Percentiles rank a stretch among this genome's conserved stretches.
Conservation (phyloP, 2,797 vertebrate genomes). For the Danio choprae region DNA sequence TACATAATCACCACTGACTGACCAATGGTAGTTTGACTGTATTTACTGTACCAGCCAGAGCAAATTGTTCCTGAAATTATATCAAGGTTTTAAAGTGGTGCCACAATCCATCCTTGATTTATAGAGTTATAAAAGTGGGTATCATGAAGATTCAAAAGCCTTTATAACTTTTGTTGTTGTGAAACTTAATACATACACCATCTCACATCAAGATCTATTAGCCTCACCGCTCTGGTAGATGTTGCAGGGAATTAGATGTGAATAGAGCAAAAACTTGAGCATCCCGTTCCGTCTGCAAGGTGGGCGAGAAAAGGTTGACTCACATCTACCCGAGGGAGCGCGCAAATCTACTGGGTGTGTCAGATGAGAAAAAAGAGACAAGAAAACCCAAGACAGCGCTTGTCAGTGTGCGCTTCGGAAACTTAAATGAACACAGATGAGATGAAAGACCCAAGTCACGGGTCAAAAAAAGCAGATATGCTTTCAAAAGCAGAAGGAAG, state of each 20-base stretch:
- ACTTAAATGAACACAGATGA: slow-evolving; percentile 14
- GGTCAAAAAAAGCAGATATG: slow-evolving; percentile 31
- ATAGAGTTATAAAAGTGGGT: background rate
- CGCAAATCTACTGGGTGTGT: slow-evolving; percentile 43
- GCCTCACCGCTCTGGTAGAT: background rate
- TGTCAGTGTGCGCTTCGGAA: slow-evolving; percentile 46
- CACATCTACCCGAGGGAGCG: slow-evolving; percentile 41
- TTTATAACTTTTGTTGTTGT: slow-evolving; percentile 1
- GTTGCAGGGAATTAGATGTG: background rate
- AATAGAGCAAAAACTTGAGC: slow-evolving; percentile 19
- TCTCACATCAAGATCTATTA: background rate
- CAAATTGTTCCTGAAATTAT: too few relatives aligned
- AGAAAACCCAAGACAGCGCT: slow-evolving; percentile 40
- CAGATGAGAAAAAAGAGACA: slow-evolving; percentile 27
- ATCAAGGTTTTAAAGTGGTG: background rate
- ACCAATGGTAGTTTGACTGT: too few relatives aligned
- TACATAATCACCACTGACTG: too few relatives aligned
- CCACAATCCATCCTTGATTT: background rate
- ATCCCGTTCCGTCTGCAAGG: slow-evolving; percentile 10
- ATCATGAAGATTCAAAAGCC: background rate
- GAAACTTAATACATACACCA: background rate
- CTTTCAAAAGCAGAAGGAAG: slow-evolving; percentile 19
- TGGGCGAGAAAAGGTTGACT: slow-evolving; percentile 32
- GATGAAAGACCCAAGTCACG: slow-evolving; percentile 12
- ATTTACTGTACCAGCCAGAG: too few relatives aligned